phyloP scores from a whole-genome alignment of 2,888 invertebrate genomes.

The Hypsopygia costalis region DNA sequence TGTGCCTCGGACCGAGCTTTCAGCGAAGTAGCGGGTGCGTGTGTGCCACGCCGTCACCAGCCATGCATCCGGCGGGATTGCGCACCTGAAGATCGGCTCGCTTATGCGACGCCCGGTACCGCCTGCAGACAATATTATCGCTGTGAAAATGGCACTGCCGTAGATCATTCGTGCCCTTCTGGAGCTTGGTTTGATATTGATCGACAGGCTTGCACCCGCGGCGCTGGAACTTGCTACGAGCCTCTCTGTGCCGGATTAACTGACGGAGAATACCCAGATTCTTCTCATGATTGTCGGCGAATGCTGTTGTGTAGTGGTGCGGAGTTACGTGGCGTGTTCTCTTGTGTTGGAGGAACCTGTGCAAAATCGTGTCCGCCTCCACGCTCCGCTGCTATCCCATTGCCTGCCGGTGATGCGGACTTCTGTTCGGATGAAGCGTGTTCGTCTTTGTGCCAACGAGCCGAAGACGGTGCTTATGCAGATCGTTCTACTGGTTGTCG shows the following conservation, averaged over 20 bases:
- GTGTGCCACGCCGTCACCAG: conserved; percentile 51
- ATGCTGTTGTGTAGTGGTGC: conserved; percentile 72
- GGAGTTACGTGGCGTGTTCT: conserved; percentile 52
- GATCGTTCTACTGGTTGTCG: conserved; percentile 77
- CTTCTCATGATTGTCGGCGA: conserved; percentile 79
- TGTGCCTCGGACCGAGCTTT: conserved; percentile 63
- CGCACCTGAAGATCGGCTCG: conserved; percentile 48
- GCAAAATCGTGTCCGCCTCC: conserved; percentile 56
- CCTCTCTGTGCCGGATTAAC: conserved; percentile 79
- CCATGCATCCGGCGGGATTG: conserved; percentile 64
- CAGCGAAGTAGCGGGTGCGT: conserved; percentile 62
- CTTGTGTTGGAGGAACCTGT: conserved; percentile 49
- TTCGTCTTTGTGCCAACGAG: conserved; percentile 70
- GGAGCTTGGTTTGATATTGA: conserved; percentile 79
- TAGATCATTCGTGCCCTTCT: conserved; percentile 72
- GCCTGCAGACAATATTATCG: conserved; percentile 81
- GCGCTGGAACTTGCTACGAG: conserved; percentile 80
- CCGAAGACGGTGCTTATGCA: conserved; percentile 78
- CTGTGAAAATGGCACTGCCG: conserved; percentile 70
- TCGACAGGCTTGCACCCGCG: conserved; percentile 73
- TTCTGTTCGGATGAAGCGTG: conserved; percentile 72
- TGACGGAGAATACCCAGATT: conserved; percentile 79
- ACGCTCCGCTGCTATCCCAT: conserved; percentile 57
- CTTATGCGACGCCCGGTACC: conserved; percentile 78
- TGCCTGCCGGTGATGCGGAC: conserved; percentile 75